A percentile compares a stretch with the other conserved stretches of the same genome.
Evolutionary conservation across 2,113 vertebrate genomes (phyloP).

Genomic region (Diphyllodes magnificus): DNA sequence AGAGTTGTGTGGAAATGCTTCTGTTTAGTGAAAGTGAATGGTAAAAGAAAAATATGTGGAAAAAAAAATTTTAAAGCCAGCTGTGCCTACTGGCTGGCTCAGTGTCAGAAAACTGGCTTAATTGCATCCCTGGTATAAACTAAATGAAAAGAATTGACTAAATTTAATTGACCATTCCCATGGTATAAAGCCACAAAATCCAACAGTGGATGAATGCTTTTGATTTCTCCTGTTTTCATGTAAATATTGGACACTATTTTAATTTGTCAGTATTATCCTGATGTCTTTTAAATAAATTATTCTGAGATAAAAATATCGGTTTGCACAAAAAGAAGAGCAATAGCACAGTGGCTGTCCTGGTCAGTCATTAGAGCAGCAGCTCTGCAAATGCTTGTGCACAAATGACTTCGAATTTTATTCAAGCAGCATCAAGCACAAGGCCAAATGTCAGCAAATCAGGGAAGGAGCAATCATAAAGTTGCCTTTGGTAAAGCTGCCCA

Average conservation of each 20-base stretch:
- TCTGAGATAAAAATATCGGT: not conserved
- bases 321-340: not conserved
- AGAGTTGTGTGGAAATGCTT: not conserved
- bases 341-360: not conserved
- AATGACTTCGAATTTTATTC: not conserved
- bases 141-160: not conserved
- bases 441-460: not conserved
- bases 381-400: not conserved
- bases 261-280: not conserved
- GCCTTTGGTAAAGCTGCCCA: not conserved
- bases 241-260: not conserved
- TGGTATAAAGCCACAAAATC: not conserved
- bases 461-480: not conserved
- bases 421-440: not conserved
- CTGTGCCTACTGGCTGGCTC: not conserved
- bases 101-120: not conserved
- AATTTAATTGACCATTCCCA: not conserved
- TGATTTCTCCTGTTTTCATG: not conserved
- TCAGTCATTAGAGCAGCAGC: not conserved
- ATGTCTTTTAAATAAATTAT: not conserved
- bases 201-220: not conserved
- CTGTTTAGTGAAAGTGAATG: not conserved
- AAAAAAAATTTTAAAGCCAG: not conserved
- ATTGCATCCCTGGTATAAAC: not conserved
- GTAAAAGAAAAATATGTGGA: not conserved